Evolutionary conservation across 2,888 invertebrate species (phyloP), one percentile per base, ranked within the genome.

Genomic region (Linnaemya vulpina): DNA sequence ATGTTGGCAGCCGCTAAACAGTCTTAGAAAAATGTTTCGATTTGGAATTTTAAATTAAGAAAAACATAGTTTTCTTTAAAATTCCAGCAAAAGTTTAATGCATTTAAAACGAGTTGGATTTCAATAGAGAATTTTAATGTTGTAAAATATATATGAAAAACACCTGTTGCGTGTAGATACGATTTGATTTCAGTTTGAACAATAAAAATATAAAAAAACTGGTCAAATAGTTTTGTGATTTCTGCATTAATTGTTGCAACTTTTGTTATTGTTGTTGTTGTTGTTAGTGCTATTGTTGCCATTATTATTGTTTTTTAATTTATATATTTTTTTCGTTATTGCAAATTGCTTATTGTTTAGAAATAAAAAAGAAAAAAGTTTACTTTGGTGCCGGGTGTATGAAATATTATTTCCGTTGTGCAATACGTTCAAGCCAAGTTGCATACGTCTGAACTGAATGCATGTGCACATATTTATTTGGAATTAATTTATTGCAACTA

Each of bases 341-440:
- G 51, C 43, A 70, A 78, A 78, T 70, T 53, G 70, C 43, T 58
- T 46, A 76, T 76, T 63, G 51, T 77, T 49, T 55, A n/a, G 46
- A 46, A 7, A 7, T 40, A 1, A 40, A 13, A 7, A 30, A 53
- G 63, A 63, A 63, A 53, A 71, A 55, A 67, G 13, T 25, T 46
- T 46, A 49, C 63, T 71, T 43, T 79, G 58, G 15, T 40, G 55
- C 43, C 65, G 38, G 20, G 67, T 49, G 38, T 85, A 85, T 85
- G 85, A 85, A 85, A 82, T 85, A 85, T 85, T 85, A 30, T 82
- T 85, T 85, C 85, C 85, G 85, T 85, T 85, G 85, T 85, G 85
- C 78, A 85, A 82, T 85, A 75, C 70, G 71, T 70, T 25, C 49
- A 60, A 53, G 8, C 38, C 35, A 51, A 74, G 53, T 55, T 65